These are phyloP conservation scores for Medauroidea extradentata DNA, from an alignment of 1,140 invertebrate genomes.

Conservation along the genomic window DNA sequence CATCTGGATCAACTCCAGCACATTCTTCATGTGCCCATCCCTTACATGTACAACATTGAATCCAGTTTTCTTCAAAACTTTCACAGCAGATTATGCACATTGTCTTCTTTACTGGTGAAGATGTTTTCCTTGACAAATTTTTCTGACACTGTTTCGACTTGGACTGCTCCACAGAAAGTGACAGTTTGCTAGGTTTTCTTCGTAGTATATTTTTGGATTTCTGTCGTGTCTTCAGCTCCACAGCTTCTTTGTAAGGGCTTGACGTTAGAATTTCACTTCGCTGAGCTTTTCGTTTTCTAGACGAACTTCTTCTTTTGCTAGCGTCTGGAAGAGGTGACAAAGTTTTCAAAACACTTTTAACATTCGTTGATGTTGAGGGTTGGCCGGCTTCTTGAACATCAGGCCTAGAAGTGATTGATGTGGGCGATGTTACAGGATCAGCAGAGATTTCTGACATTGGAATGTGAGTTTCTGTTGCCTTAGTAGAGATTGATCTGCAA, in stretches of 20 bases:
- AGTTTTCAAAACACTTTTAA: not conserved
- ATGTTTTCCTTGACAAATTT: not conserved
- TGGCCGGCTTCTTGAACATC: not conserved
- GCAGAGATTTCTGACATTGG: not conserved
- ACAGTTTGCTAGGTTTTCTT: not conserved
- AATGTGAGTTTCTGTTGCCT: not conserved
- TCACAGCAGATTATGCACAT: not conserved
- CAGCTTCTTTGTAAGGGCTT: conserved; percentile 4
- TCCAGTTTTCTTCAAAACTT: not conserved
- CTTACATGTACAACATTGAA: not conserved
- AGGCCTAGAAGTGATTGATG: not conserved
- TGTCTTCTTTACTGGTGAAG: not conserved
- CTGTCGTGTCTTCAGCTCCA: conserved; percentile 6
- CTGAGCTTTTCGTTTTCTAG: not conserved
- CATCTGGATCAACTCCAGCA: not conserved
- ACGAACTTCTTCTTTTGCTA: not conserved
- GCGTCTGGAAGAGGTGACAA: not conserved
- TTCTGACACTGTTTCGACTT: not conserved
- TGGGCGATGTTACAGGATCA: not conserved
- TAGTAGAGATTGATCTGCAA: not conserved
- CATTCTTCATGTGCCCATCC: conserved; percentile 6
- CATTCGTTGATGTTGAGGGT: not conserved
- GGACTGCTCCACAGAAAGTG: not conserved
- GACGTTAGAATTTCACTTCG: conserved; percentile 12
- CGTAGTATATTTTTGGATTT: not conserved